Evolutionary conservation across 2,888 invertebrate genomes (phyloP), one percentile per base, ranked within the genome.

Genomic region (Drosophila rubida): DNA sequence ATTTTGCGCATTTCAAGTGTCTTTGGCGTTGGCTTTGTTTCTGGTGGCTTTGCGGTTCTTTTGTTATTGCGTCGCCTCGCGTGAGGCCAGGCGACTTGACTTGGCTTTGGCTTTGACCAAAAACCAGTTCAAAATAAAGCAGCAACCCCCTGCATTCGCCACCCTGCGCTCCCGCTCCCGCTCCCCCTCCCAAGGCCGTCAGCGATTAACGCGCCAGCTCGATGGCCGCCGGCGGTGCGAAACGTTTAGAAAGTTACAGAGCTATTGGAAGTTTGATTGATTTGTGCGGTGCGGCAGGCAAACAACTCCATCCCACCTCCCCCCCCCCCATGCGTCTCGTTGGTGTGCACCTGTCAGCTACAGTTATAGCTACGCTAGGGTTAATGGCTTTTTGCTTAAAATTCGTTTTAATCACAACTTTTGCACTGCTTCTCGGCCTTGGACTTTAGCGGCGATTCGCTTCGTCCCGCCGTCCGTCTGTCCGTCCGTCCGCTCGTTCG

Each of bases 11-110:
- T 41, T 23, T 41, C 8, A 9, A 39, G 42, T 30, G 16, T 13
- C 22, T 54, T 67, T 54, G 48, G 27, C 60, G 70, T 79, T 77
- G 74, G 49, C 59, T 74, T 69, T 66, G 64, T 45, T 23, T 32
- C 3, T 19, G 19, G 19, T 19, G n/a, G 16, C 48, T 64, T 81
- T 75, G 75, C 60, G 79, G 68, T 66, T 78, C 66, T 78, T 58
- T 63, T 67, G 42, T 55, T 48, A 41, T 49, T 59, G 42, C 35
- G 35, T 42, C 55, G 9, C 9, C 23, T 55, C 23, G 50, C 35
- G 51, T 51, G 50, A 83, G 84, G 84, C 80, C 78, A 83, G 54
- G 54, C 54, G 44, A 14, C 14, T 37, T 14, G 32, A 37, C 54
- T 32, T 54, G 53, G 53, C 42, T 37, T 35, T 35, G 35, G 32